A percentile compares a stretch with the other conserved stretches of the same genome.
phyloP scores from a whole-genome alignment of 2,797 vertebrate genomes.

The Cirrhinus mrigala region DNA sequence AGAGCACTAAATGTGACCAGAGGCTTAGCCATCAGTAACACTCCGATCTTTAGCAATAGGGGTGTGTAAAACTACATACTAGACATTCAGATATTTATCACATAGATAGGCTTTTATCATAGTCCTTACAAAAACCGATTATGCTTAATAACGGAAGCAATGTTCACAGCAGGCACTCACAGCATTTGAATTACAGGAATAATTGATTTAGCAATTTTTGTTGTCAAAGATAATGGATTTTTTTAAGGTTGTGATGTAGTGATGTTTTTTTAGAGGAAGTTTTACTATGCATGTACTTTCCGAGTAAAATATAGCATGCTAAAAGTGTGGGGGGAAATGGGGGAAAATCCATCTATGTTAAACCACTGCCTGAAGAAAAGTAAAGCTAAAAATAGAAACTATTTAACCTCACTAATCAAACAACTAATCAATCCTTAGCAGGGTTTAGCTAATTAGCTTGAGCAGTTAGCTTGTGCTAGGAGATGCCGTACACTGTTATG shows the following conservation, averaged over 20 bases:
- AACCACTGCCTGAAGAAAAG: background rate
- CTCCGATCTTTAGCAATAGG: background rate
- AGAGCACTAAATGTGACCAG: slow-evolving; percentile 6
- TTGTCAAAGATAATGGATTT: background rate
- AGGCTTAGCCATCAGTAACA: background rate
- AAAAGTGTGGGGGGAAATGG: background rate
- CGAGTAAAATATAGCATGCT: background rate
- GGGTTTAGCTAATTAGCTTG: background rate
- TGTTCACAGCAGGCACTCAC: background rate
- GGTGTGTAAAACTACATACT: background rate
- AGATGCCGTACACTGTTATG: background rate
- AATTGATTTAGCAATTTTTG: background rate
- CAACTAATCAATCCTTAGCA: background rate
- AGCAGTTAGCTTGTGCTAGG: background rate
- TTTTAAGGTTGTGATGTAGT: background rate
- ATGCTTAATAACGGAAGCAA: background rate
- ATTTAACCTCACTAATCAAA: background rate
- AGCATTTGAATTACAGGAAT: background rate
- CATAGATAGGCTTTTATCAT: background rate
- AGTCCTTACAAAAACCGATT: background rate
- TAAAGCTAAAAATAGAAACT: background rate
- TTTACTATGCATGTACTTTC: background rate
- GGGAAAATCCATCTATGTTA: background rate
- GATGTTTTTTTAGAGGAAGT: background rate
- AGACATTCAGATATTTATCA: background rate